phyloP scores from a whole-genome alignment of 2,888 invertebrate genomes.

The Willowsia nigromaculata region DNA sequence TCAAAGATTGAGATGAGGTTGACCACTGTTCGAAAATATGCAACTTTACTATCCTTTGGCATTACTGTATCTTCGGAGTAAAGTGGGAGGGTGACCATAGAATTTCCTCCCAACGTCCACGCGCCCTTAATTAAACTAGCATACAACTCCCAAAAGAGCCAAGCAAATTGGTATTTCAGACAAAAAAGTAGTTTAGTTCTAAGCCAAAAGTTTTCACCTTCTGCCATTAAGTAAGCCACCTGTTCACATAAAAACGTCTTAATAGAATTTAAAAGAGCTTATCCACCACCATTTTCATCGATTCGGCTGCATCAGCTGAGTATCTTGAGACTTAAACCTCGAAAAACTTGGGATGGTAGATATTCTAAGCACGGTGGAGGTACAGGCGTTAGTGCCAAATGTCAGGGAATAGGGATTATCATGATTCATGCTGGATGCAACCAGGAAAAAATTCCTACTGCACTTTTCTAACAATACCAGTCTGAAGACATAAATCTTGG shows the following conservation, averaged over 20 bases:
- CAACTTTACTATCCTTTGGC: too few species aligned
- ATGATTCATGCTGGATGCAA: constrained; percentile 19
- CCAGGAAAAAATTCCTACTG: background rate
- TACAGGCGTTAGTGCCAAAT: background rate
- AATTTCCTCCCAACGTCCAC: too few species aligned
- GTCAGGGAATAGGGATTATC: too few species aligned
- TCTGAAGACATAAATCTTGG: background rate
- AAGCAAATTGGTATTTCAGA: too few species aligned
- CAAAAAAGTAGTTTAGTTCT: too few species aligned
- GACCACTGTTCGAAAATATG: too few species aligned
- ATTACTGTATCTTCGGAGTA: too few species aligned
- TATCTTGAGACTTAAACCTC: background rate
- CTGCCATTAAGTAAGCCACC: background rate
- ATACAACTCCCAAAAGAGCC: too few species aligned
- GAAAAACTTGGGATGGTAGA: background rate
- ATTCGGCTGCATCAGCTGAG: background rate
- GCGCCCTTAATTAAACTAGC: too few species aligned
- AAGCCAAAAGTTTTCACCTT: background rate
- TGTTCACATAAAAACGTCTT: background rate
- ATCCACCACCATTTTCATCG: background rate
- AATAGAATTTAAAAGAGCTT: background rate
- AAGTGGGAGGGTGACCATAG: too few species aligned
- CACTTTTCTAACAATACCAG: background rate
- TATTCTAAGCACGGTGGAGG: background rate
- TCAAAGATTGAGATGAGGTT: too few species aligned